A percentile compares a stretch with the other conserved stretches of the same genome.
These are phyloP conservation scores for Bursaphelenchus okinawaensis DNA, from an alignment of 2,888 invertebrate species.

Conservation along the genomic window DNA sequence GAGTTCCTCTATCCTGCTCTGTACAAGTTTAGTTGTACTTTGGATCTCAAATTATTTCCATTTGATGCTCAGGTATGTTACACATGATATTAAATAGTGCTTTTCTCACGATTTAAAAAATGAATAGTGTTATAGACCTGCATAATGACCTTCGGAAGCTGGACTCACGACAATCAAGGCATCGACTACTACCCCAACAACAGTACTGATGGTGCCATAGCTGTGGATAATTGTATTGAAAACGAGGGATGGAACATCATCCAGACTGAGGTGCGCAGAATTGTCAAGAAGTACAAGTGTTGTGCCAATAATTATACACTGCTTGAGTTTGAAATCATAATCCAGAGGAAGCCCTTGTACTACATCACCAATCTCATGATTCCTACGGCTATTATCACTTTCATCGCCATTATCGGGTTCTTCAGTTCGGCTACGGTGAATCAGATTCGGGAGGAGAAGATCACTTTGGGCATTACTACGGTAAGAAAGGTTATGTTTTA, in stretches of 20 bases:
- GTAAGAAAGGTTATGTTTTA: too few relatives aligned
- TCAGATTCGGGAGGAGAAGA: slow-evolving; percentile 48
- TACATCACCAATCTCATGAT: slow-evolving; percentile 28
- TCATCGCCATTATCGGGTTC: slow-evolving; percentile 29
- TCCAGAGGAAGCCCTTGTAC: slow-evolving; percentile 35
- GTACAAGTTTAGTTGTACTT: slow-evolving; percentile 33
- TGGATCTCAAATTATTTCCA: slow-evolving; percentile 35
- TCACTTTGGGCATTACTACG: slow-evolving; percentile 51
- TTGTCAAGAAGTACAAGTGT: slow-evolving; percentile 42
- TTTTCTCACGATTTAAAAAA: too few relatives aligned
- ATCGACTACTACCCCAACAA: slow-evolving; percentile 47
- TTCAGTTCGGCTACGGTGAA: slow-evolving; percentile 35
- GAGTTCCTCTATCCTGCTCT: slow-evolving; percentile 48
- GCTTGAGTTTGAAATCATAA: slow-evolving; percentile 25
- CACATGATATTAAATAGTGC: background rate
- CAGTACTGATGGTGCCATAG: slow-evolving; percentile 32
- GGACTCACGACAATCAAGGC: slow-evolving; percentile 48
- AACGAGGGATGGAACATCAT: slow-evolving; percentile 52
- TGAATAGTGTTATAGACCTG: too few relatives aligned
- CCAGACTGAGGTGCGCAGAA: slow-evolving; percentile 33
- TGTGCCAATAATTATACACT: slow-evolving; percentile 48
- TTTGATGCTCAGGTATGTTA: slow-evolving; percentile 37
- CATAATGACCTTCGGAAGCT: slow-evolving; percentile 42
- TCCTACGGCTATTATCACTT: slow-evolving; percentile 26
- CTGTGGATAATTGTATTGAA: slow-evolving; percentile 45